Evolutionary conservation across 2,113 vertebrate species (phyloP).

Genomic region (Tyto alba): DNA sequence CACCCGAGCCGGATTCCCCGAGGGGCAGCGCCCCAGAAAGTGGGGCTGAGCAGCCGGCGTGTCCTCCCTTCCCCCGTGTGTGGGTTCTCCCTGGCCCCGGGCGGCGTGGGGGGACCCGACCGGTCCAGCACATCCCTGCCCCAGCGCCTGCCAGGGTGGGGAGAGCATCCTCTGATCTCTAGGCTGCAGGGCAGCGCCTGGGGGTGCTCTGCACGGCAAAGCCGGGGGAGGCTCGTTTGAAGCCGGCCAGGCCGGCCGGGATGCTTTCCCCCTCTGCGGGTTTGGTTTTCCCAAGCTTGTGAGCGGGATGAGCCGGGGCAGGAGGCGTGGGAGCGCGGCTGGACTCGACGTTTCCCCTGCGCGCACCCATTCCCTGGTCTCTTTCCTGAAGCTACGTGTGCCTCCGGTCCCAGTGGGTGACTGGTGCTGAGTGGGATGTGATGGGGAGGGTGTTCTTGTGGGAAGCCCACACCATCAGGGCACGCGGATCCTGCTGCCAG

Average conservation of each 20-base stretch:
- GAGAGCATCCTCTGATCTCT: constrained; percentile 15
- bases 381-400: not conserved
- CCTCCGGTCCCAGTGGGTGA: not conserved
- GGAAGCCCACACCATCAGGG: not conserved
- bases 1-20: not conserved
- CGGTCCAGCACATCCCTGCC: not conserved
- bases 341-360: rapidly evolving
- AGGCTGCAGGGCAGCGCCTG: not conserved
- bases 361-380: rapidly evolving
- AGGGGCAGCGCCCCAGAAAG: not conserved
- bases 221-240: not conserved
- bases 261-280: not conserved
- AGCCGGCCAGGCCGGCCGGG: constrained; percentile 8
- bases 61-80: not conserved
- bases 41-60: not conserved
- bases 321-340: not conserved
- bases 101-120: not conserved
- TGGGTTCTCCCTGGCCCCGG: not conserved
- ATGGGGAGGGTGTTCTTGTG: not conserved
- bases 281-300: not conserved
- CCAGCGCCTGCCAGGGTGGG: not conserved
- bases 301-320: not conserved
- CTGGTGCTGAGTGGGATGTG: not conserved
- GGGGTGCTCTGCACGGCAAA: not conserved
- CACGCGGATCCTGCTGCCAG: rapidly evolving